Percentiles rank a stretch among this genome's conserved stretches.
phyloP scores from a whole-genome alignment of 2,888 invertebrate genomes.

The Malthinus seriepunctatus region DNA sequence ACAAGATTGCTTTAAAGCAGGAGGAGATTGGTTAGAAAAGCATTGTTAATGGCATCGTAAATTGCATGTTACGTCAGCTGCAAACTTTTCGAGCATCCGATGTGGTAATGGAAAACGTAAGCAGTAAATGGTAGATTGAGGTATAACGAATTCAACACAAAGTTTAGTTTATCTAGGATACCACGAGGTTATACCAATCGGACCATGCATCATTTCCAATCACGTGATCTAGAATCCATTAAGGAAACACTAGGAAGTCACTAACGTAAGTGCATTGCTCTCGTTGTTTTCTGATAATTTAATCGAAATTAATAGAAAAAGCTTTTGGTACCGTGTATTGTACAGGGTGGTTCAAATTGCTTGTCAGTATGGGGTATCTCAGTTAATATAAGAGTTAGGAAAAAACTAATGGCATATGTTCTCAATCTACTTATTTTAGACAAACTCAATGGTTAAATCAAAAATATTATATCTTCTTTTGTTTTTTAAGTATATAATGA shows the following conservation, averaged over 20 bases:
- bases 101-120: slow-evolving; percentile 13
- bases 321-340: too few species aligned
- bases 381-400: too few species aligned
- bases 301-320: too few species aligned
- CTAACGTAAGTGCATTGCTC: neutral
- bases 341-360: too few species aligned
- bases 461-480: too few species aligned
- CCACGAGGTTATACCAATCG: slow-evolving; percentile 16
- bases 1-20: slow-evolving; percentile 4
- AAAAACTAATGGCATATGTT: too few species aligned
- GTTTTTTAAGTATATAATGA: too few species aligned
- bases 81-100: slow-evolving; percentile 9
- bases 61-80: slow-evolving; percentile 10
- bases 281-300: neutral
- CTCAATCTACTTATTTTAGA: too few species aligned
- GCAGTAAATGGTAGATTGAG: slow-evolving; percentile 24
- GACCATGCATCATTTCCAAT: slow-evolving; percentile 23
- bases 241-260: slow-evolving; percentile 23
- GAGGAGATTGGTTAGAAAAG: neutral
- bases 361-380: too few species aligned
- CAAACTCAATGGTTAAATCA: too few species aligned
- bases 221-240: slow-evolving; percentile 28
- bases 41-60: slow-evolving; percentile 11
- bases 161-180: slow-evolving; percentile 17
- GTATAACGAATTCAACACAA: slow-evolving; percentile 21